Evolutionary conservation across 2,888 invertebrate species (phyloP).

Genomic region (Pseudococcus jackbeardsleyi): DNA sequence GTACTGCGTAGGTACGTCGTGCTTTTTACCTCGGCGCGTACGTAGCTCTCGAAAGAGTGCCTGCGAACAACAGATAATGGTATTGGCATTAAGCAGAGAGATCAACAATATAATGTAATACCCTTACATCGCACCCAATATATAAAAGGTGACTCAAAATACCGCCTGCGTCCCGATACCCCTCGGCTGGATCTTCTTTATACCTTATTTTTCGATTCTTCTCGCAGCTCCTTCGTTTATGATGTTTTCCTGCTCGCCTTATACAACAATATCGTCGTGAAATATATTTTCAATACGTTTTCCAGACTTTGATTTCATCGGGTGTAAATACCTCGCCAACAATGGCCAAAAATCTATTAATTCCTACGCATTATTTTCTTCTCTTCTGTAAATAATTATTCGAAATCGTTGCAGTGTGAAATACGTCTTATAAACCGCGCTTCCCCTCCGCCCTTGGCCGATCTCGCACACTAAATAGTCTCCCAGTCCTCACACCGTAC

Average conservation of each 20-base stretch:
- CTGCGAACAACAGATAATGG: conserved; percentile 64
- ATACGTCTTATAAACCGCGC: neutral
- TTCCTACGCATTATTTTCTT: neutral
- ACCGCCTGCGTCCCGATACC: neutral
- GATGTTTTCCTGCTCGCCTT: neutral
- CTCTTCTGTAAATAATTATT: conserved; percentile 2
- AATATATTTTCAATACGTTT: neutral
- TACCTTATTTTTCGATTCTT: neutral
- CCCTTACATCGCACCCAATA: conserved; percentile 27
- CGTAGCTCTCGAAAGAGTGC: conserved; percentile 45
- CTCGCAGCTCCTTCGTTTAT: neutral
- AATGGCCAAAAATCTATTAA: neutral
- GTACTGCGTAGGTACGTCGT: neutral
- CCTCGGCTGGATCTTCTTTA: neutral
- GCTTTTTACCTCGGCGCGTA: conserved; percentile 52
- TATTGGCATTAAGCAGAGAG: conserved; percentile 62
- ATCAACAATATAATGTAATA: conserved; percentile 59
- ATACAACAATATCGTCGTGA: neutral
- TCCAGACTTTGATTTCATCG: neutral
- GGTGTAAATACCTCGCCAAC: neutral
- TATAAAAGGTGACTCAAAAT: conserved; percentile 51
- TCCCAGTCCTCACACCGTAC: neutral
- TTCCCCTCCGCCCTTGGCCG: neutral
- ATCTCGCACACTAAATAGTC: neutral
- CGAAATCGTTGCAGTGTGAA: conserved; percentile 16